A percentile compares a stretch with the other conserved stretches of the same genome.
phyloP scores from a whole-genome alignment of 1,140 invertebrate species.

The Drosophila ficusphila region DNA sequence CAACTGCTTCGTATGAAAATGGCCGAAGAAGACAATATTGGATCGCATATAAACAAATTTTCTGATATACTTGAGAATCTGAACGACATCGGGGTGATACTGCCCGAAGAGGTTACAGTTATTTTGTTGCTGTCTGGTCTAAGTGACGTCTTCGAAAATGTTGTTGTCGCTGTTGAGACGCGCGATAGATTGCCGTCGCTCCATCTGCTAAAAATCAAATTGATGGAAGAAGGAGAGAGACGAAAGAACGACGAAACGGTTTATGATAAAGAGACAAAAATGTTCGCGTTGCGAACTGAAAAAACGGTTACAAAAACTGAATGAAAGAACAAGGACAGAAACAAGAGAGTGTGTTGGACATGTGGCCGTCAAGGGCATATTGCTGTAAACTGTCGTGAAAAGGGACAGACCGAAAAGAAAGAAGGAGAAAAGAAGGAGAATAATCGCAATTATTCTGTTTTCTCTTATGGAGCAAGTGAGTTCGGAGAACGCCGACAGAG shows the following conservation, averaged over 20 bases:
- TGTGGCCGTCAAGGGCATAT: background rate
- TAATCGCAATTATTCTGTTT: background rate
- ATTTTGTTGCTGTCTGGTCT: background rate
- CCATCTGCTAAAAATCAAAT: background rate
- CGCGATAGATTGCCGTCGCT: background rate
- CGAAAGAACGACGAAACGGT: no score
- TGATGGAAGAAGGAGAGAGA: background rate
- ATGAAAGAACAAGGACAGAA: no score
- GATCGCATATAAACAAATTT: background rate
- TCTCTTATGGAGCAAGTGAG: background rate
- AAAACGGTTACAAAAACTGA: background rate
- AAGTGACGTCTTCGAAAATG: background rate
- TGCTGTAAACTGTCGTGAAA: background rate
- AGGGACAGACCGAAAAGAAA: background rate
- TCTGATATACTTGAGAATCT: background rate
- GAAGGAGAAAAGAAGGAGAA: background rate
- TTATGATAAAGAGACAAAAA: no score
- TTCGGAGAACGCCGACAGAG: background rate
- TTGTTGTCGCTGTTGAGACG: background rate
- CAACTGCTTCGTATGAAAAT: background rate
- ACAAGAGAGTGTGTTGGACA: no score
- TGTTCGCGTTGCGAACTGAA: no score
- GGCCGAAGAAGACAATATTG: background rate
- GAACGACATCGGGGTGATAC: background rate
- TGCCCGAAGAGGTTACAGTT: background rate